Percentiles rank a stretch among this genome's conserved stretches.
Evolutionary conservation across 92 coral and sea anemone species (phyloP).

Genomic region (Zoanthus sociatus): DNA sequence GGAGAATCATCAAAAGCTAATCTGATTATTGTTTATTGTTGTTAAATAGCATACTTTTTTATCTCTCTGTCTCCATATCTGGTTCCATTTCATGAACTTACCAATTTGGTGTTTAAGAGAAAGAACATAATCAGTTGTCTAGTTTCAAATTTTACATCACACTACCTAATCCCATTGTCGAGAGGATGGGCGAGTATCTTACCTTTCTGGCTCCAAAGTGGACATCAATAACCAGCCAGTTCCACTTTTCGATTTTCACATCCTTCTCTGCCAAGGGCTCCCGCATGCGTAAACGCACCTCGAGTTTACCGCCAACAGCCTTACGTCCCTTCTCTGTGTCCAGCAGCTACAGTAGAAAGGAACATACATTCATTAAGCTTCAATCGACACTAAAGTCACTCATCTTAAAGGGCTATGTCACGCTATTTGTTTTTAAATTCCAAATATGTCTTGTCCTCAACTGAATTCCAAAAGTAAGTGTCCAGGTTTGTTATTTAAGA

Average conservation of each 20-base stretch:
- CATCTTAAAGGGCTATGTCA: not conserved
- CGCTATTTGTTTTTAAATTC: no score
- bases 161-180: no score
- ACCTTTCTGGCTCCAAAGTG: conserved; percentile 81
- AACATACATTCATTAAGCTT: no score
- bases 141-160: no score
- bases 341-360: conserved; percentile 44
- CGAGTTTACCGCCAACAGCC: conserved; percentile 94
- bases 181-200: not conserved
- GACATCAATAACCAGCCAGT: conserved; percentile 96
- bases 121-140: no score
- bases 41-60: no score
- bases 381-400: not conserved
- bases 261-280: conserved; percentile 96
- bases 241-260: conserved; percentile 92
- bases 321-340: conserved; percentile 95
- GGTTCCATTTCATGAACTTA: not conserved
- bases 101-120: not conserved
- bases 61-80: no score
- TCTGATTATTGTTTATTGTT: no score
- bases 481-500: no score
- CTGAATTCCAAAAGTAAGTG: no score
- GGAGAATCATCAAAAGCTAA: no score
- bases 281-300: conserved; percentile 77
- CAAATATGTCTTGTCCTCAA: no score